Evolutionary conservation across 2,797 vertebrate genomes (phyloP).

Genomic region (Anguilla marmorata): DNA sequence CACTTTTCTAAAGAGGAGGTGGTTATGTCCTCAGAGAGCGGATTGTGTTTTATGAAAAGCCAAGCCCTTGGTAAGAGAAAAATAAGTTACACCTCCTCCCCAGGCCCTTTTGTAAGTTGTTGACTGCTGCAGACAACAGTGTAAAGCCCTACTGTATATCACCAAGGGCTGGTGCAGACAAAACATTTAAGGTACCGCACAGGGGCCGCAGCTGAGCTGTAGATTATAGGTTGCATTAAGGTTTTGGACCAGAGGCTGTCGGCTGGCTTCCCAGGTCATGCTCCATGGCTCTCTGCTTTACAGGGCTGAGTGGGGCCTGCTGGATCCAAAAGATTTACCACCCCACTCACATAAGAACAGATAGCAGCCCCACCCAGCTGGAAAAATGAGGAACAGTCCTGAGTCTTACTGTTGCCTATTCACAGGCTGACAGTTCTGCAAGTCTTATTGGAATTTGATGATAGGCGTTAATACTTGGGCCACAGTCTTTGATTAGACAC

Average conservation of each 20-base stretch:
- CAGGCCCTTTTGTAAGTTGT: not conserved
- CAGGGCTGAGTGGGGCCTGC: not conserved
- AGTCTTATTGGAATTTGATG: not conserved
- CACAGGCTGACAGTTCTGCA: not conserved
- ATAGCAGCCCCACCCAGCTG: not conserved
- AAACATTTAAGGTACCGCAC: constrained; percentile 39
- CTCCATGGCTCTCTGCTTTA: constrained; percentile 18
- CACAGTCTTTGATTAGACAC: not conserved
- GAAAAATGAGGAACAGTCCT: not conserved
- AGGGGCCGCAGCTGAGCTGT: constrained; percentile 32
- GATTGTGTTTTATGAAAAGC: constrained; percentile 20
- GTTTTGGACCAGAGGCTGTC: constrained; percentile 8
- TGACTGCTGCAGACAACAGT: not conserved
- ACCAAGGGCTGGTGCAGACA: constrained; percentile 33
- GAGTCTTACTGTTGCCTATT: not conserved
- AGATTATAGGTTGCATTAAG: constrained; percentile 40
- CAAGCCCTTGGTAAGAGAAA: constrained; percentile 13
- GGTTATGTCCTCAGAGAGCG: constrained; percentile 30
- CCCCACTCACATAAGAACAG: not conserved
- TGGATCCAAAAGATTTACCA: constrained; percentile 24
- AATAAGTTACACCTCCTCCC: constrained; percentile 31
- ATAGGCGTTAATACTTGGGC: not conserved
- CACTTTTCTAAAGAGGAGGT: constrained; percentile 31
- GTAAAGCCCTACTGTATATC: constrained; percentile 32
- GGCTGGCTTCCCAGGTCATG: constrained; percentile 31